These are phyloP conservation scores for Conus canariensis DNA, from an alignment of 2,888 invertebrate species.

Conservation along the genomic window DNA sequence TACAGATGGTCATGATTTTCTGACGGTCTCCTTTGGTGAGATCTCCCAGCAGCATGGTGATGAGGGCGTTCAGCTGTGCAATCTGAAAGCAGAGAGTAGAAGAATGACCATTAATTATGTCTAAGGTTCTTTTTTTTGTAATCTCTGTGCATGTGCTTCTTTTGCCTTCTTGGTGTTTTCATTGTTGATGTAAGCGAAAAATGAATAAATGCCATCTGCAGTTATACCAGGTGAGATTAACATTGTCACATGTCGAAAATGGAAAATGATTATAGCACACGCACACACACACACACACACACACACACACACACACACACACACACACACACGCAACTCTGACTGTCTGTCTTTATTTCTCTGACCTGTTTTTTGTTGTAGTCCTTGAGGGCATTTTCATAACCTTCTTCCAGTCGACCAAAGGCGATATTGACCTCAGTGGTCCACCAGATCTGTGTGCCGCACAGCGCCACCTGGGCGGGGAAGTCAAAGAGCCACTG, in stretches of 20 bases:
- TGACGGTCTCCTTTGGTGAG: constrained; percentile 93
- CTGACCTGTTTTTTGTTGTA: constrained; percentile 84
- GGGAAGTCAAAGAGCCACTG: constrained; percentile 98
- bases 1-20: constrained; percentile 99
- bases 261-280: too few species aligned
- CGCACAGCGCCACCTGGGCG: constrained; percentile 95
- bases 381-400: constrained; percentile 96
- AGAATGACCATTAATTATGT: not conserved
- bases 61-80: constrained; percentile 92
- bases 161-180: too few species aligned
- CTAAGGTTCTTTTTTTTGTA: too few species aligned
- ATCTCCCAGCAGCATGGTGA: constrained; percentile 92
- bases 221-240: too few species aligned
- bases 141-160: too few species aligned
- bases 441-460: constrained; percentile 99
- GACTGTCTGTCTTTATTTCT: too few species aligned
- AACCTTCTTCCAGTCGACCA: constrained; percentile 93
- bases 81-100: constrained; percentile 80
- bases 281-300: too few species aligned
- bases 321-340: too few species aligned
- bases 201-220: too few species aligned
- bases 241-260: too few species aligned
- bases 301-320: too few species aligned
- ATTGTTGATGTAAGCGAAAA: too few species aligned
- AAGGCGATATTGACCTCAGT: constrained; percentile 95